These are phyloP conservation scores for Cheirogaleus major DNA, from an alignment of 2,797 vertebrate genomes.

Conservation along the genomic window DNA sequence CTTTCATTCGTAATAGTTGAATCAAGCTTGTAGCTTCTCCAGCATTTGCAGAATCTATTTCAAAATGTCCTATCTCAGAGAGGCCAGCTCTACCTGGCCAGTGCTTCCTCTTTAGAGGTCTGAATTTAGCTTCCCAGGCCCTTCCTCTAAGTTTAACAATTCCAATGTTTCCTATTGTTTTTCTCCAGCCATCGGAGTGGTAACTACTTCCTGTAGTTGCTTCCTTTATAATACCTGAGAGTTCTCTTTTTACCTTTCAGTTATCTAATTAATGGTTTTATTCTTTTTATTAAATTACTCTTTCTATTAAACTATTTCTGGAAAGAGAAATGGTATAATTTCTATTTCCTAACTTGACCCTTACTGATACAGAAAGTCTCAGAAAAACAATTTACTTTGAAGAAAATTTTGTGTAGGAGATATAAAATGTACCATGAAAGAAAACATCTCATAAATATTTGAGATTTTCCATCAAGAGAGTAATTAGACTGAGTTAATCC, in stretches of 20 bases:
- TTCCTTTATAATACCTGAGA: neutral
- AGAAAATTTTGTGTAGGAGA: neutral
- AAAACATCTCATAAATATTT: conserved; percentile 27
- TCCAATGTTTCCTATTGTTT: neutral
- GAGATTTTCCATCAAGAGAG: neutral
- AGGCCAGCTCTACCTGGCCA: neutral
- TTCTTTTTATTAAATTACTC: neutral
- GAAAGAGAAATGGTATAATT: neutral
- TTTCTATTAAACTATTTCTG: neutral
- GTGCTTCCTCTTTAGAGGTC: neutral
- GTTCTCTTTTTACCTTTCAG: neutral
- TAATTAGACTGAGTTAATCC: neutral
- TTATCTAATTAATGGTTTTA: neutral
- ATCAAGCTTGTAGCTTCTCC: neutral
- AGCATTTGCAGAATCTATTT: neutral
- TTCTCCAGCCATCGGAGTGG: no score
- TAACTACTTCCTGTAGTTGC: neutral
- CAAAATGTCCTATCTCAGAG: neutral
- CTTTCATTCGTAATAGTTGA: neutral
- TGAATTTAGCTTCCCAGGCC: neutral
- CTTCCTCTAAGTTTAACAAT: neutral
- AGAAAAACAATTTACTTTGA: neutral
- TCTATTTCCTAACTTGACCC: neutral
- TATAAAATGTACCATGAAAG: neutral
- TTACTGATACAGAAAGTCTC: neutral